A percentile compares a stretch with the other conserved stretches of the same genome.
These are phyloP conservation scores for Fratercula arctica DNA, from an alignment of 2,797 vertebrate species.

Conservation along the genomic window DNA sequence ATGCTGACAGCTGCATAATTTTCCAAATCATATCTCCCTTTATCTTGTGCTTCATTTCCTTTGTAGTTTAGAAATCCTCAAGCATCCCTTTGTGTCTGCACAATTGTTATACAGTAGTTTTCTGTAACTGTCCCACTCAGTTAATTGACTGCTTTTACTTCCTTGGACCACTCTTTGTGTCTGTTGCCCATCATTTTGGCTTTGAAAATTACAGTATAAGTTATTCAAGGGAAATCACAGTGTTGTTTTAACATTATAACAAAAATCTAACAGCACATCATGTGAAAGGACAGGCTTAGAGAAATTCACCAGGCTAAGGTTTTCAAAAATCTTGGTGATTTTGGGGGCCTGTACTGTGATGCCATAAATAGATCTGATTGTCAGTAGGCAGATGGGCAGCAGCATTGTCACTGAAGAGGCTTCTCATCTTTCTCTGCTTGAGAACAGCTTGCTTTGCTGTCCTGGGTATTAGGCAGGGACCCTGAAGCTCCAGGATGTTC, in stretches of 20 bases:
- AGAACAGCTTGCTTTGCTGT: neutral
- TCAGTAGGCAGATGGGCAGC: neutral
- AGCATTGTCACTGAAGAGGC: neutral
- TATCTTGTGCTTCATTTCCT: neutral
- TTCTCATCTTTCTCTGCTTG: neutral
- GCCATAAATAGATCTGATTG: neutral
- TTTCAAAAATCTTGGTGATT: neutral
- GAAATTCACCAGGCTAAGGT: neutral
- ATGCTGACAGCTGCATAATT: neutral
- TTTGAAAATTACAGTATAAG: neutral
- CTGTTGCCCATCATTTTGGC: neutral
- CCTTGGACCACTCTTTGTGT: neutral
- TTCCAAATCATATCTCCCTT: neutral
- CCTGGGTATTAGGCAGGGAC: neutral
- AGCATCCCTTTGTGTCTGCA: neutral
- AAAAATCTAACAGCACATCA: neutral
- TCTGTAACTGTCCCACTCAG: neutral
- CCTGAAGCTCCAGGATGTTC: neutral
- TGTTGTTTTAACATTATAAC: neutral
- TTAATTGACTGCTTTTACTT: neutral
- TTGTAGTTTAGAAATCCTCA: neutral
- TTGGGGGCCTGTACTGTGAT: accelerated
- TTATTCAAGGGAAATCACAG: neutral
- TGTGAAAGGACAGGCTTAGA: neutral
- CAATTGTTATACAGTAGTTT: neutral